Evolutionary conservation across 2,797 vertebrate genomes (phyloP).

Genomic region (Ceryle rudis): DNA sequence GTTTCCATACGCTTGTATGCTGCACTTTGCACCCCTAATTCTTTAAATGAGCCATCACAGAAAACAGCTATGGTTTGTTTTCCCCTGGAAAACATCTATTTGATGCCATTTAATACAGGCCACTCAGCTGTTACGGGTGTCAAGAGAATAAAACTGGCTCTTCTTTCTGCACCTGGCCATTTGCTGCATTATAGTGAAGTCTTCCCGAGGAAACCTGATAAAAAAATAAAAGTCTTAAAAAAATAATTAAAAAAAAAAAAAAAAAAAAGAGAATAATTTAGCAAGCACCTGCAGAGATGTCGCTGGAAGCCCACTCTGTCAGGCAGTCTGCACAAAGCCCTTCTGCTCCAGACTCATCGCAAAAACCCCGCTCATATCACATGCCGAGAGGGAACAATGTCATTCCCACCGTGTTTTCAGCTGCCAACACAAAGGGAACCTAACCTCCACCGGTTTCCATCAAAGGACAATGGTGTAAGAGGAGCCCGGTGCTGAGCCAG

Average conservation of each 20-base stretch:
- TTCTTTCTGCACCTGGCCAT: background rate
- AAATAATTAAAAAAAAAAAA: background rate
- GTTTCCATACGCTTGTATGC: background rate
- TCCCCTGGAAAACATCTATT: background rate
- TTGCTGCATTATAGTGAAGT: background rate
- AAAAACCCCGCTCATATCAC: background rate
- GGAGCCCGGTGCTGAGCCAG: background rate
- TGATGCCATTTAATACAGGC: background rate
- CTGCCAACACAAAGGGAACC: background rate
- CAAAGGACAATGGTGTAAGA: background rate
- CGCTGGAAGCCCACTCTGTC: background rate
- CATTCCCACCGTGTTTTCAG: background rate
- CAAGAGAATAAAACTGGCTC: background rate
- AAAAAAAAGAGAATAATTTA: background rate
- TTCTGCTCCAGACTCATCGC: background rate
- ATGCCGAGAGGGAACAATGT: rapidly evolving
- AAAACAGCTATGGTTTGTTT: background rate
- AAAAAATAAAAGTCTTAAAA: background rate
- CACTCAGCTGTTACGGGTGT: background rate
- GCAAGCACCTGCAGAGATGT: background rate
- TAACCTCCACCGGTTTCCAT: background rate
- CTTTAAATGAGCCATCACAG: background rate
- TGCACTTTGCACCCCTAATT: background rate
- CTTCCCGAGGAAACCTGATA: background rate
- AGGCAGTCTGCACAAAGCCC: background rate